These are phyloP conservation scores for Balaeniceps rex DNA, from an alignment of 2,113 vertebrate species.

Conservation along the genomic window DNA sequence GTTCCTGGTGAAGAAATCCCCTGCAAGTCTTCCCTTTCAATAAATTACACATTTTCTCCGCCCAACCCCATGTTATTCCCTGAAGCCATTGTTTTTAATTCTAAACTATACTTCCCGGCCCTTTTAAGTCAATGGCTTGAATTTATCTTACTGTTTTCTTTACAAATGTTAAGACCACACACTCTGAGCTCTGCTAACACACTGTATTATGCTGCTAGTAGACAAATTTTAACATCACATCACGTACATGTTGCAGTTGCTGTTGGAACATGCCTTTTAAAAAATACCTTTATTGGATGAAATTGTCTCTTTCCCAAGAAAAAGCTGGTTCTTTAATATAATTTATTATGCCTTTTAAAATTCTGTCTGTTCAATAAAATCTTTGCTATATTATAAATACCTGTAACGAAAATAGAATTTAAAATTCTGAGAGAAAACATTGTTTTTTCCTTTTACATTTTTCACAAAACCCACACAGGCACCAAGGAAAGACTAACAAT, in stretches of 20 bases:
- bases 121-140: conserved; percentile 7
- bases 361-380: conserved; percentile 73
- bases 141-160: not conserved
- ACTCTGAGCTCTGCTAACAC: conserved; percentile 68
- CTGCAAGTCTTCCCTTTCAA: not conserved
- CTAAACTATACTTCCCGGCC: not conserved
- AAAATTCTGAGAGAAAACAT: conserved; percentile 72
- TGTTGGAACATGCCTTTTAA: conserved; percentile 73
- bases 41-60: not conserved
- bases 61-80: not conserved
- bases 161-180: conserved; percentile 70
- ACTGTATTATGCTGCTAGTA: conserved; percentile 66
- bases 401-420: conserved; percentile 82
- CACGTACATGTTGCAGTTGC: conserved; percentile 67
- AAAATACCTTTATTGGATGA: conserved; percentile 80
- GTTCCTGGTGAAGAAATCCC: not conserved
- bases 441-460: conserved; percentile 64
- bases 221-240: conserved; percentile 73
- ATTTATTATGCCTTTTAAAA: conserved; percentile 77
- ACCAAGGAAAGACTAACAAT: conserved; percentile 70
- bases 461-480: conserved; percentile 74
- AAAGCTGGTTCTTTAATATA: conserved; percentile 74
- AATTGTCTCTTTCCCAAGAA: conserved; percentile 72
- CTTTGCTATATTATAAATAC: conserved; percentile 78
- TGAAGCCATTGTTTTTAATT: conserved; percentile 5